Evolutionary conservation across 64 coral and sea anemone species (phyloP).

Genomic region (Porites lutea): DNA sequence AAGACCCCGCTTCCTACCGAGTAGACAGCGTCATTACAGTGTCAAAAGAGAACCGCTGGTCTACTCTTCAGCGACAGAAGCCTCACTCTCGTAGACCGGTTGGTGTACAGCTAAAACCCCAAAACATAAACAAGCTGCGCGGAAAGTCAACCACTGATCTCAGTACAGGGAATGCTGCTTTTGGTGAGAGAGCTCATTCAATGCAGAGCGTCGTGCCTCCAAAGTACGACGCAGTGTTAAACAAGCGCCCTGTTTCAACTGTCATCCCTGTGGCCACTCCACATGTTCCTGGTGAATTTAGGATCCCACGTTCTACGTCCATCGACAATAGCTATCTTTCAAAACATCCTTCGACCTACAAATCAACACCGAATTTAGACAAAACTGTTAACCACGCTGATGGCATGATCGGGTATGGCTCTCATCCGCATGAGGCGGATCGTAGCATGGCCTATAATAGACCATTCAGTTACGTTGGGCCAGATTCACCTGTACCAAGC

Average conservation of each 20-base stretch:
- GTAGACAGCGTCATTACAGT: constrained; percentile 92
- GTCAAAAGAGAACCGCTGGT: constrained; percentile 84
- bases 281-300: constrained; percentile 41
- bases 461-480: constrained; percentile 16
- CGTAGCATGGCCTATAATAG: background rate
- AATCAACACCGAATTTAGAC: constrained; percentile 36
- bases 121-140: background rate
- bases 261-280: constrained; percentile 85
- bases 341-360: background rate
- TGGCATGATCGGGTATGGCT: background rate
- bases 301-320: constrained; percentile 27
- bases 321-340: constrained; percentile 20
- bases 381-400: background rate
- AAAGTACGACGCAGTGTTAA: constrained; percentile 43
- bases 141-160: constrained; percentile 8
- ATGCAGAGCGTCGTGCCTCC: constrained; percentile 75
- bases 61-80: constrained; percentile 81
- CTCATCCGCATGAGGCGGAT: background rate
- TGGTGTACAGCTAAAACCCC: constrained; percentile 45
- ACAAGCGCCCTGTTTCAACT: constrained; percentile 42
- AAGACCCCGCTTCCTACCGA: constrained; percentile 70
- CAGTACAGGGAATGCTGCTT: background rate
- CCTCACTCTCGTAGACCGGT: constrained; percentile 51
- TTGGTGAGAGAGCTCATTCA: constrained; percentile 67
- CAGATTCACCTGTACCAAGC: background rate